These are phyloP conservation scores for Euspilapteryx auroguttella DNA, from an alignment of 2,888 invertebrate genomes.

Conservation along the genomic window DNA sequence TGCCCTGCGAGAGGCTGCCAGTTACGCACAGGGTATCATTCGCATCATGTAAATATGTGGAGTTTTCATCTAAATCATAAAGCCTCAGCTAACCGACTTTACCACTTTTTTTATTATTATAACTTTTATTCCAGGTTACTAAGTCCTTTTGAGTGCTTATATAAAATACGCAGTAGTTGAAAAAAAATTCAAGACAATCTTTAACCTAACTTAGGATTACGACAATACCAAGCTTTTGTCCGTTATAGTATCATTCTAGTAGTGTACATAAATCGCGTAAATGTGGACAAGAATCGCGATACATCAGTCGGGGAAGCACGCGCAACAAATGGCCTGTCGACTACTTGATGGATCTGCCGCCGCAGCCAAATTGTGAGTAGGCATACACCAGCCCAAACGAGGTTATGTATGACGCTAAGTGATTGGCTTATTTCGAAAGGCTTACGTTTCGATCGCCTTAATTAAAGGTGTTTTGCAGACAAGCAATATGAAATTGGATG, in stretches of 20 bases:
- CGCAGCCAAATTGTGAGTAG: slow-evolving; percentile 18
- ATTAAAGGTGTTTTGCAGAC: too few species aligned
- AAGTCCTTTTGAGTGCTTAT: too few species aligned
- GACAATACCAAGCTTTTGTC: too few species aligned
- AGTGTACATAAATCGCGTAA: slow-evolving; percentile 47
- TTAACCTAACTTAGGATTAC: too few species aligned
- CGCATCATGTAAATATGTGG: slow-evolving; percentile 25
- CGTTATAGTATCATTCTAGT: too few species aligned
- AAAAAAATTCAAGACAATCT: too few species aligned
- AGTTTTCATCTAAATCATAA: slow-evolving; percentile 15
- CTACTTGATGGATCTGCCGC: slow-evolving; percentile 55
- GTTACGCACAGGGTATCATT: slow-evolving; percentile 23
- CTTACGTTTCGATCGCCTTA: too few species aligned
- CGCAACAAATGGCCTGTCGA: slow-evolving; percentile 56
- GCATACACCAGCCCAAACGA: slow-evolving; percentile 8
- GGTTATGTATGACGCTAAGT: slow-evolving; percentile 13
- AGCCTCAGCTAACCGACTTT: too few species aligned
- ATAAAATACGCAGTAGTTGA: too few species aligned
- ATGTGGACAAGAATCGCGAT: slow-evolving; percentile 50
- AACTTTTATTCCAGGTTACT: too few species aligned
- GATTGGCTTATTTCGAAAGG: slow-evolving; percentile 8
- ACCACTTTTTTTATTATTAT: too few species aligned
- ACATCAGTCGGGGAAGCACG: slow-evolving; percentile 54
- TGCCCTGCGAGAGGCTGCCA: slow-evolving; percentile 40
- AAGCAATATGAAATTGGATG: too few species aligned